Evolutionary conservation across 2,888 invertebrate species (phyloP), one percentile per base, ranked within the genome.

Genomic region (Autographa gamma): DNA sequence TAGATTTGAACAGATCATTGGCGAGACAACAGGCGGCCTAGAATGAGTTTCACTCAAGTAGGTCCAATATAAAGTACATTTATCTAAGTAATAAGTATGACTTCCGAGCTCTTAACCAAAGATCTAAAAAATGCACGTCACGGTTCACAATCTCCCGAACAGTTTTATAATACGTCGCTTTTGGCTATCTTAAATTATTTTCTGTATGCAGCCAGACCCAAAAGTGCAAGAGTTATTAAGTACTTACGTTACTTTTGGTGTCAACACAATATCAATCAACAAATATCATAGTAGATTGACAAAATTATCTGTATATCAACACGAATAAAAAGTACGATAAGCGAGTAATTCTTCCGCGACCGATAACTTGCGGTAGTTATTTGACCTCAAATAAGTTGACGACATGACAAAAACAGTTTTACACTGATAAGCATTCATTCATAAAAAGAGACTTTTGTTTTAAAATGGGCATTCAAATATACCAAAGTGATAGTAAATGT

Each of bases 41-140:
- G 25, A 68, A 69, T 7, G 71, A 77, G 76, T 77, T 71, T 63
- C 14, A 77, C 76, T 77, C 71, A 43, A 60, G 14, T 31, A 60
- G 54, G 18, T 31, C 52, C 69, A 13, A 32, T 62, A 32, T 58
- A 38, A 63, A 79, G 66, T 63, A 62, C 52, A 68, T 18, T 18
- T 56, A 66, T 60, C 62, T 78, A 74, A 54, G 54, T 54, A 16
- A 66, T 58, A 43, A 41, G 1, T 63, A 41, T 54, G 76, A 63
- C 48, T 70, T 63, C 54, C 61, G 79, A 79, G 70, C 79, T 54
- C 74, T 61, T 13, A 63, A 31, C 60, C 52, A 31, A 25, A 18
- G 14, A 25, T 58, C 18, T 61, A 43, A 19, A 56, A 70, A 67
- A 56, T 59, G n/a, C 56, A 62, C 43, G 31, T 43, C 61, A 62